Base-by-base conservation (phyloP, 2,888 invertebrate genomes). In the Caenorhabditis angaria region DNA sequence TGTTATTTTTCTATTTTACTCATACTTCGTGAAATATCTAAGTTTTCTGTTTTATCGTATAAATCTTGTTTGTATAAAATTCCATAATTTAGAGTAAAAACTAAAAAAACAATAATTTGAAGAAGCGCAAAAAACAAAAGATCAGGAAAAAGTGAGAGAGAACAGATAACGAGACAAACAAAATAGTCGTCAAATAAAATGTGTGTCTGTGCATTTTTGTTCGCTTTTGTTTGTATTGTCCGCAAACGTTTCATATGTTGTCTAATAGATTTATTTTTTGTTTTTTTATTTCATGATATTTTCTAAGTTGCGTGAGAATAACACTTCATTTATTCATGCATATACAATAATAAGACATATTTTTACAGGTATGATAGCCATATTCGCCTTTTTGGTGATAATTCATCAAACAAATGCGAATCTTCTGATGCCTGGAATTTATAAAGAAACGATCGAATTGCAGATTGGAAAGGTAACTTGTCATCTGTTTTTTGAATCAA, bases 361-460 rank as follows among this genome's bases (percentile, higher is more conserved):
- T 24, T 41, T 41, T 41, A 12, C 65, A 73, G 72, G 68, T 65
- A 73, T 73, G 72, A 65, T 59, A 48, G 56, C 65, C 67, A 25
- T 41, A 54, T 47, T 65, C 50, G 24, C 35, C 8, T 54, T 73
- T 24, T 27, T 68, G 63, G 60, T 63, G 51, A 50, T 65, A 35
- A 22, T 64, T 3, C 22, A 56, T 50, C 61, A 61, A 35, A 69
- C 24, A 14, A 48, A 35, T 61, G 70, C 63, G 27, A 82, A 82
- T 62, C 58, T 82, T 54, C 66, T 82, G 5, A 81, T 80, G 67
- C 82, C 82, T 14, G 82, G 82, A 12, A 82, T 82, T 53, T 78
- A 79, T 69, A 76, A 66, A 12, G 81, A 81, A 48, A 60, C 59
- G 1, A 67, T 81, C 12, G 73, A 78, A 59, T 54, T 81, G 20